Evolutionary conservation across 2,888 invertebrate genomes (phyloP), one percentile per base, ranked within the genome.

Genomic region (Cheilosia soror): DNA sequence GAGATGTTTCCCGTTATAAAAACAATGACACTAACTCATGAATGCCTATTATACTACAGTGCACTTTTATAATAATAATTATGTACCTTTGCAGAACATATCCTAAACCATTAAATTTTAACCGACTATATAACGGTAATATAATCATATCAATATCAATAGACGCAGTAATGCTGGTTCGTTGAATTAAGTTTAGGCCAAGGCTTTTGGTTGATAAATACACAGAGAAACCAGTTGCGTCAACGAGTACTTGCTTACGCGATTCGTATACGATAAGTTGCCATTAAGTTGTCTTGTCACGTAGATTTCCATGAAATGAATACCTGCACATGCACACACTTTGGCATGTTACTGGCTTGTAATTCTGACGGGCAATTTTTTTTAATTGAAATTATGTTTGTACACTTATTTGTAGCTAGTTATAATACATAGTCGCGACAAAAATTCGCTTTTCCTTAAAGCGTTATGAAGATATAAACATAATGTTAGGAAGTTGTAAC

Each of bases 141-240:
- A 20, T 20, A 20, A 20, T 20, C 20, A 20, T 37, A 37, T 11
- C 37, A 11, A 20, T 37, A 37, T 11, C 37, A 11, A 37, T 49
- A 63, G 63, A 72, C 49, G 40, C 47, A 31, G 49, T 51, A 53
- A 51, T 51, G 49, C 15, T 65, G 42, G 63, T 72, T 73, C 53
- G 72, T 66, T 55, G 66, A 37, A 65, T 60, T 66, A 73, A 60
- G 79, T 80, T 80, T 73, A 60, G 72, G 79, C 66, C 79, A 80
- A 80, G 79, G 79, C 79, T 66, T 44, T 33, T 27, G 25, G 13
- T n/a, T 42, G 27, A 51, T 42, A 73, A 73, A 66, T 37, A 73
- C 49, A 73, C 33, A 51, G 40, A 51, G 25, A 66, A 73, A 68
- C 53, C 42, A 60, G 65, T 80, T 80, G 66, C 58, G 44, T 80